Evolutionary conservation across 2,797 vertebrate genomes (phyloP), one percentile per base, ranked within the genome.

Genomic region (Otolemur crassicaudatus): DNA sequence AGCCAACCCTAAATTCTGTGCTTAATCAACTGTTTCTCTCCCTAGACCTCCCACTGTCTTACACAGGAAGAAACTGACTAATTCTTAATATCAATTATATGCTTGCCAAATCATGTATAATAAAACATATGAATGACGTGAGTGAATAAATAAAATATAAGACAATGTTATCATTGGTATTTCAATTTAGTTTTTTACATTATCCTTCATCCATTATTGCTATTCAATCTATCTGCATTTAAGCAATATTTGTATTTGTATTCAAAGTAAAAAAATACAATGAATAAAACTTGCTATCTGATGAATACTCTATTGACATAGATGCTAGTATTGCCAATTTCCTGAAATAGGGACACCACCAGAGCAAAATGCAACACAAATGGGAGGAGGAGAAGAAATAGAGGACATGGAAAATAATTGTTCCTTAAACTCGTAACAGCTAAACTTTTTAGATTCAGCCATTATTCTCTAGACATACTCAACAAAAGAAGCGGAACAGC

Each of bases 231-330:
- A 53, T 17, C n/a, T 40, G n/a, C 23, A 43, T 16, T 67, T 80
- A 27, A 49, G 13, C 46, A 46, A 53, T 70, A 34, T 11, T 93
- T 96, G 63, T 22, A 76, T 94, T 95, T 87, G 13, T 61, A 76
- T 56, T 89, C 46, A 83, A 79, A 70, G 46, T 69, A 43, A 60
- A 83, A 79, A 79, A 83, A 77, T 56, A 65, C 12, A 92, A 20
- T 17, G 14, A 76, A 60, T 46, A 87, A 27, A 46, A 65, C 13
- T 86, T 94, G 70, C 22, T 90, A 56, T 58, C 29, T 2, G 34
- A 43, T 29, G 53, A 65, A 56, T 56, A 70, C 10, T 91, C 29
- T 63, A 40, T 19, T 81, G 86, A 73, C 61, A 80, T 1, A 84
- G 43, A 20, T 17, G 12, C 14, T 43, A 27, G 16, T n/a, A 79